Evolutionary conservation across 37 sponge, comb jelly and placozoan genomes (phyloP), one percentile per base, ranked within the genome.

Genomic region (Haliclona indistincta): DNA sequence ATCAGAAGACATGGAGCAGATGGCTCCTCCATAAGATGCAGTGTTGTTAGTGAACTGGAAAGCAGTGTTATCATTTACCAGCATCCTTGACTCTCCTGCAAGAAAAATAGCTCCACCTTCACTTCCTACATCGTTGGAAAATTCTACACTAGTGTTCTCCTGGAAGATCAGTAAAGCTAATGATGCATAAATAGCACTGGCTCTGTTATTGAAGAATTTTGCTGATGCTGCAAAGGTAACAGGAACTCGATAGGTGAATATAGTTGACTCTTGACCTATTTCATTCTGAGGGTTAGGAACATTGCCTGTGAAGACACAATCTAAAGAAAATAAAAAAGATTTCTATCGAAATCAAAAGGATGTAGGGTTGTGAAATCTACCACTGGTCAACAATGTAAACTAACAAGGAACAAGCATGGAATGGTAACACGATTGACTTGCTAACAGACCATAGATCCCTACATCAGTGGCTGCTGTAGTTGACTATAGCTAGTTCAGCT

Each of bases 21-120:
- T 58, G 7, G 60, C 60, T 6, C 60, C 60, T 25, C 60, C 60
- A 58, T 58, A 58, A 58, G 60, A 58, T 25, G 60, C 60, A 25
- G 23, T 58, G 60, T 58, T 58, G n/a, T 20, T 20, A 11, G 11
- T 58, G 28, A 58, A 58, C 25, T n/a, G 13, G n/a, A 58, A n/a
- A n/a, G 22, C 6, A 6, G n/a, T 26, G 7, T 25, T 58, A 25
- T n/a, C 23, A 6, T 25, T 58, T n/a, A 58, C 7, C 13, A 7
- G 25, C 22, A 58, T 20, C 22, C n/a, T 6, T n/a, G 60, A 58
- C 6, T 58, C 25, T 25, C 60, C 60, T 58, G 28, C 25, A 6
- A 58, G 28, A 25, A 58, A 26, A 25, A 58, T 58, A n/a, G 60
- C 60, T n/a, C 60, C 60, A 25, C 60, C 60, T n/a, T 58, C n/a